Conservation (phyloP, 2,113 vertebrate species). For the Leptobrachium leishanense region DNA sequence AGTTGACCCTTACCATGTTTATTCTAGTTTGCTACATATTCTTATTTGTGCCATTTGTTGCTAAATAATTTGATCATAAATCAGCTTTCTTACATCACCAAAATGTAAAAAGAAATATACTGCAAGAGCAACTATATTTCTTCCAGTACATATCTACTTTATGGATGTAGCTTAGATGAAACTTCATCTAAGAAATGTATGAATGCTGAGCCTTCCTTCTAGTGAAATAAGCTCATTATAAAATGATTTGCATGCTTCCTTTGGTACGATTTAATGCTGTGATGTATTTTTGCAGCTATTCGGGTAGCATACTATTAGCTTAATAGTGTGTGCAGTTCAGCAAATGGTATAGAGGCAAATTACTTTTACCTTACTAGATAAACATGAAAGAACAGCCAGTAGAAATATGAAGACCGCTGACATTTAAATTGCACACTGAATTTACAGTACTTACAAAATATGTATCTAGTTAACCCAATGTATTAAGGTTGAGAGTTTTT, state of each 20-base stretch:
- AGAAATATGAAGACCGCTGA: conserved; percentile 38
- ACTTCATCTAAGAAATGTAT: conserved; percentile 2
- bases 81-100: background rate
- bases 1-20: no score
- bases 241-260: conserved; percentile 44
- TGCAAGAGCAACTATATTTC: background rate
- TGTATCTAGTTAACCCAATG: conserved; percentile 30
- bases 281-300: conserved; percentile 36
- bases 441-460: conserved; percentile 35
- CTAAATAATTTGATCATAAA: background rate
- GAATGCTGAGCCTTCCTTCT: conserved; percentile 1
- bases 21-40: no score
- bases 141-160: background rate
- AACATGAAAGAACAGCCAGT: conserved; percentile 32
- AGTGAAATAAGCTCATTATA: conserved; percentile 33
- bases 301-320: conserved; percentile 34
- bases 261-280: conserved; percentile 32
- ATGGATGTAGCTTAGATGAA: background rate
- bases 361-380: conserved; percentile 42
- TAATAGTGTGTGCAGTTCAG: conserved; percentile 47
- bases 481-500: conserved; percentile 20
- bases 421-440: conserved; percentile 32
- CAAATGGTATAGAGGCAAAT: conserved; percentile 40
- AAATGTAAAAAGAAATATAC: background rate
- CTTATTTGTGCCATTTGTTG: no score